These are phyloP conservation scores for Pteronura brasiliensis DNA, from an alignment of 2,113 vertebrate species.

Conservation along the genomic window DNA sequence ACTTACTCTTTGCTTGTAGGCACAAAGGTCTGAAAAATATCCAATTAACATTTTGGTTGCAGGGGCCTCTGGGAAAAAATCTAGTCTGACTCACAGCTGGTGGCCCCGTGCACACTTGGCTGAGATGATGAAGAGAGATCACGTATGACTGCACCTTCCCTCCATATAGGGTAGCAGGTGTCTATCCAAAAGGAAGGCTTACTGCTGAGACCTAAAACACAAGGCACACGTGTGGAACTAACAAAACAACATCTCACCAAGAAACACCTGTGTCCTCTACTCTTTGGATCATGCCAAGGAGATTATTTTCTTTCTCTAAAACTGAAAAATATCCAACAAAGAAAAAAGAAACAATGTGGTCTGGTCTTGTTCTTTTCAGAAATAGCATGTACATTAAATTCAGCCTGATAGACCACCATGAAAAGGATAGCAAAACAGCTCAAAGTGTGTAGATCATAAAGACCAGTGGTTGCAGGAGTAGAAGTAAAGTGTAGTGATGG, in stretches of 20 bases:
- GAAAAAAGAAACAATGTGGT: not conserved
- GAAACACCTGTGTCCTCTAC: not conserved
- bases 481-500: not conserved
- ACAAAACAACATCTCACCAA: not conserved
- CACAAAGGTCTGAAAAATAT: not conserved
- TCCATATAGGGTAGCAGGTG: not conserved
- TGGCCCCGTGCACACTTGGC: not conserved
- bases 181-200: conserved; percentile 2
- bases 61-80: not conserved
- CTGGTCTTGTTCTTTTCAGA: not conserved
- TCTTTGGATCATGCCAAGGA: not conserved
- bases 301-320: conserved; percentile 25
- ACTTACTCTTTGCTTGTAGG: not conserved
- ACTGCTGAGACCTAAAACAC: not conserved
- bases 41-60: not conserved
- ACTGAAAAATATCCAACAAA: not conserved
- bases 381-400: not conserved
- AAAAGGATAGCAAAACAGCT: not conserved
- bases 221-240: not conserved
- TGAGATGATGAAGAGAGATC: not conserved
- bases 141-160: not conserved
- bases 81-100: not conserved
- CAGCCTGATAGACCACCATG: not conserved
- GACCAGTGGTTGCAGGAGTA: not conserved
- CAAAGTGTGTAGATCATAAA: not conserved